Base-by-base conservation (phyloP, 2,113 vertebrate species). In the Leptobrachium ailaonicum region DNA sequence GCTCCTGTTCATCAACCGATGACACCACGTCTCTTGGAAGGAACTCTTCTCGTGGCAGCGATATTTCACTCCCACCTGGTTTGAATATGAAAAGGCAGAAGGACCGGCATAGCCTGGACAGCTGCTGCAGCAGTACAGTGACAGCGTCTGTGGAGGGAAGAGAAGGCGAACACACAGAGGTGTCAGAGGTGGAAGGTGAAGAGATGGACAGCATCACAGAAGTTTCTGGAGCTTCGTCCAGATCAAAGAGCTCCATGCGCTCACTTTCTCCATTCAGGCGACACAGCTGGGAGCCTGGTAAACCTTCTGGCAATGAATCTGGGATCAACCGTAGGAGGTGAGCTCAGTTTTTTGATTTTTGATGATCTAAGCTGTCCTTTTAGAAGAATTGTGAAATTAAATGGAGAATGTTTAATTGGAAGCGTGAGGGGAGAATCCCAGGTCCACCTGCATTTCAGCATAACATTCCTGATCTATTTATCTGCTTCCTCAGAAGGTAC, bases 211-310 rank as follows among this genome's bases (percentile, higher is more conserved):
- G 95, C 42, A 91, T 99, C 83, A 93, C 94, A 0, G 96, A 98
- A 41, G 96, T 96, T 69, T 91, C 93, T 0, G 2, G 91, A 0
- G 91, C 87, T 44, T 83, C 94, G 50, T 90, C 91, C 0, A 85
- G 95, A 9, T 78, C 95, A 13, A 87, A 93, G 13, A 76, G 84
- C 80, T 91, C 95, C 66, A 86, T 92, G 76, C 92, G 96, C 63
- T 96, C 97, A 0, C 87, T 95, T 54, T 98, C 97, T 0, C 96
- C 97, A 0, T 96, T 96, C 84, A 94, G 97, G 1, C 92, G 98
- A 41, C 98, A 99, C 88, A 99, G 97, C 82, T 99, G 98, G 98
- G 97, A 95, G 5, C 97, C 98, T 0, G 96, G 97, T 0, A 98
- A 97, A 86, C 96, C 97, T 0, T 87, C 92, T 79, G 92, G 87